Percentiles rank a stretch among this genome's conserved stretches.
These are phyloP conservation scores for Meiosimyza platycephala DNA, from an alignment of 2,888 invertebrate species.

Conservation along the genomic window DNA sequence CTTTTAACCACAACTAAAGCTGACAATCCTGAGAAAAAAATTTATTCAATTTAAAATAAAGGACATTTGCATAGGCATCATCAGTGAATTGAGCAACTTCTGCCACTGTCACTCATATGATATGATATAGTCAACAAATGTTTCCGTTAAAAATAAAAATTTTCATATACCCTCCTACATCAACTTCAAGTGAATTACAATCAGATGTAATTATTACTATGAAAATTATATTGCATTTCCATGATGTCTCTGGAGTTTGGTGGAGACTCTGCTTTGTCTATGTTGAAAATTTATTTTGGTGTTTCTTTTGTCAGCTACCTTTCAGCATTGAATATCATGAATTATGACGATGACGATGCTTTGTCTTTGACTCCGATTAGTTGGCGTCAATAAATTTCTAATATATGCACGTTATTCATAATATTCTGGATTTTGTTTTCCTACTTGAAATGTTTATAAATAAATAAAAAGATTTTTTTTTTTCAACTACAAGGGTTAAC, in stretches of 20 bases:
- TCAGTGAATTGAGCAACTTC: not conserved
- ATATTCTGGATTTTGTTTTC: not conserved
- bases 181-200: not conserved
- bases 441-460: constrained; percentile 10
- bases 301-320: not conserved
- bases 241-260: not conserved
- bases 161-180: not conserved
- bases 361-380: constrained; percentile 34
- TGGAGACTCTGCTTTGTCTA: not conserved
- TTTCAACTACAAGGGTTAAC: not conserved
- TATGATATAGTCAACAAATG: constrained; percentile 18
- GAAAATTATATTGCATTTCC: constrained; percentile 3
- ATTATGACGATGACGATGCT: constrained; percentile 39
- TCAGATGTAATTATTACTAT: constrained; percentile 36
- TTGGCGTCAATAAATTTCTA: constrained; percentile 54
- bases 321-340: constrained; percentile 32
- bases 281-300: constrained; percentile 10
- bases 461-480: constrained; percentile 13
- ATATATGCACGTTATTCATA: constrained; percentile 56
- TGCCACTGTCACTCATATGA: constrained; percentile 27
- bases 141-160: constrained; percentile 23
- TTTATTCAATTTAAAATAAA: not conserved
- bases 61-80: constrained; percentile 10
- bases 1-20: not conserved
- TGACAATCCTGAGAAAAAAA: constrained; percentile 32